Evolutionary conservation across 2,797 vertebrate genomes (phyloP).

Genomic region (Rhinatrema bivittatum): DNA sequence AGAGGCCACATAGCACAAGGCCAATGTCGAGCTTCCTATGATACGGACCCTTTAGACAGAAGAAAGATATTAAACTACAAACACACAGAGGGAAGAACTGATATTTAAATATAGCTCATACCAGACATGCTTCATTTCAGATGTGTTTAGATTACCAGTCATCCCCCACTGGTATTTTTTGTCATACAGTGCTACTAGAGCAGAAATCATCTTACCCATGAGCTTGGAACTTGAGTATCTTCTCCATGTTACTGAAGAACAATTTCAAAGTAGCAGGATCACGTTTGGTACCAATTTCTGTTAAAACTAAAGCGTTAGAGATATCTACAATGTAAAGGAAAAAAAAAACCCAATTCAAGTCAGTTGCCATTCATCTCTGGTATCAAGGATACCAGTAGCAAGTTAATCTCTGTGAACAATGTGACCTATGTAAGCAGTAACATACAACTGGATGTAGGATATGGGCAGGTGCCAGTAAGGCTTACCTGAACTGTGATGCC

Average conservation of each 20-base stretch:
- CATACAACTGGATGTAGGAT: no score
- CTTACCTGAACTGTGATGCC: no score
- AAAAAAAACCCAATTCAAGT: background rate
- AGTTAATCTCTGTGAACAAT: no score
- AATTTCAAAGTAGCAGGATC: constrained; percentile 70
- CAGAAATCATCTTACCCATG: constrained; percentile 65
- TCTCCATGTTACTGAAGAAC: constrained; percentile 74
- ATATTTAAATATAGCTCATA: no score
- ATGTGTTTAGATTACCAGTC: no score
- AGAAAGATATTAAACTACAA: background rate
- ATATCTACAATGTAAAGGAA: constrained; percentile 57
- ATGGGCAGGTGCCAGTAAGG: no score
- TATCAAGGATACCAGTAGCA: no score
- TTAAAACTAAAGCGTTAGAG: constrained; percentile 74
- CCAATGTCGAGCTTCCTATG: constrained; percentile 74
- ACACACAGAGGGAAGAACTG: background rate
- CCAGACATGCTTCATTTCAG: no score
- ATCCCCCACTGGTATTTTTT: no score
- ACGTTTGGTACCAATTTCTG: constrained; percentile 75
- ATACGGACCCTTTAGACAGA: constrained; percentile 59
- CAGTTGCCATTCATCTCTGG: no score
- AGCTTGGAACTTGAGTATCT: constrained; percentile 62
- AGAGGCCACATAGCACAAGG: constrained; percentile 61
- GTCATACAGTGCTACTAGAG: no score
- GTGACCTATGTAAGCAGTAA: no score